Conservation (phyloP, 1,140 invertebrate genomes). For the Rhagoletis zephyria region DNA sequence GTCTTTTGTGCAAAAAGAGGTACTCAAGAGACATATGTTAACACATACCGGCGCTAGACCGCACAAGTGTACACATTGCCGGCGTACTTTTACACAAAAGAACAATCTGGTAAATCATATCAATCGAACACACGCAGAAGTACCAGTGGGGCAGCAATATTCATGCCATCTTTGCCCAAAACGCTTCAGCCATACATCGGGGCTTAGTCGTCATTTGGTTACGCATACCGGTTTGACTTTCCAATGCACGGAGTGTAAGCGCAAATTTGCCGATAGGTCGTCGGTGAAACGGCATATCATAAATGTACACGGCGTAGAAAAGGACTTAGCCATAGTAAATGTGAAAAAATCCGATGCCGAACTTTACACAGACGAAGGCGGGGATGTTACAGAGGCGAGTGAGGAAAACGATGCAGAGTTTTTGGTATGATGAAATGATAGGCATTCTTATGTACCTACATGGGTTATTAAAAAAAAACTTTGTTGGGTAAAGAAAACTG, state of each 20-base stretch:
- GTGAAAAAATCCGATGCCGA: neutral
- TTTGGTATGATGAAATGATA: conserved; percentile 10
- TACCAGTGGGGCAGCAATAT: conserved; percentile 77
- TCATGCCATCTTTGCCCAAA: conserved; percentile 81
- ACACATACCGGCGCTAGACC: conserved; percentile 90
- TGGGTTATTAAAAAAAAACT: no score
- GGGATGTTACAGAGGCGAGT: neutral
- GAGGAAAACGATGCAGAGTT: conserved; percentile 9
- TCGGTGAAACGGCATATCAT: conserved; percentile 78
- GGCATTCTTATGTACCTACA: neutral
- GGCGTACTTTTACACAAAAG: conserved; percentile 82
- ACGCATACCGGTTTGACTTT: conserved; percentile 81
- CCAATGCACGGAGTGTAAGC: conserved; percentile 79
- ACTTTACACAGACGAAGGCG: neutral
- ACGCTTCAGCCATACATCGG: conserved; percentile 75
- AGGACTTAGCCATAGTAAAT: neutral
- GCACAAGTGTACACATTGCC: conserved; percentile 84
- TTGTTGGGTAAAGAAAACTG: no score
- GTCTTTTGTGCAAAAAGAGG: conserved; percentile 85
- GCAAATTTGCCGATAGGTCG: conserved; percentile 82
- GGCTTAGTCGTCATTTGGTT: conserved; percentile 81
- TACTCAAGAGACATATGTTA: conserved; percentile 86
- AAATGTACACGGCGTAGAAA: conserved; percentile 59
- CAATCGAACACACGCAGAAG: conserved; percentile 76
- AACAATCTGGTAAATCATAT: conserved; percentile 79